These are phyloP conservation scores for Tridacna gigas DNA, from an alignment of 2,888 invertebrate species.

Conservation along the genomic window DNA sequence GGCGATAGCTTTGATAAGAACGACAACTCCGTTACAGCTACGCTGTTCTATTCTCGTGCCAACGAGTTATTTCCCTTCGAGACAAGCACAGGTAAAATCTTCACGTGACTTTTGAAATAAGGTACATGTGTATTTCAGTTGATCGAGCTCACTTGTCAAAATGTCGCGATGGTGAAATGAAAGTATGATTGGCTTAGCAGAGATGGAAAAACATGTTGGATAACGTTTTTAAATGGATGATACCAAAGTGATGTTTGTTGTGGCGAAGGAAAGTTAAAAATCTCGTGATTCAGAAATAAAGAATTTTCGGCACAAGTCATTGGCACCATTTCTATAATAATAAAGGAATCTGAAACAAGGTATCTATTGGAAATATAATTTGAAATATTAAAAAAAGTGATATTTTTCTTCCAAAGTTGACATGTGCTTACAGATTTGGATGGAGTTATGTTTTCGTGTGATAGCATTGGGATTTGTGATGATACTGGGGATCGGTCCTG, in stretches of 20 bases:
- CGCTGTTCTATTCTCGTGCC: no score
- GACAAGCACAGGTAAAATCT: conserved; percentile 7
- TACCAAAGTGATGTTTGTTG: no score
- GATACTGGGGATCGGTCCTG: not conserved
- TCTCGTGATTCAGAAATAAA: no score
- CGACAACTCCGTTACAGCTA: not conserved
- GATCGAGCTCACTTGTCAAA: conserved; percentile 21
- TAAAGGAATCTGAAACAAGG: not conserved
- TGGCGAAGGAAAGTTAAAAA: no score
- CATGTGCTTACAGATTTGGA: not conserved
- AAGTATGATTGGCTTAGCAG: not conserved
- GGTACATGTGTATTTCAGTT: conserved; percentile 26
- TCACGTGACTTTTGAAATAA: conserved; percentile 19
- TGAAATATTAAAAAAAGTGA: not conserved
- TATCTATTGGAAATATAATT: not conserved
- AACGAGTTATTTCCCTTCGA: conserved; percentile 5
- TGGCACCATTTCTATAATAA: no score
- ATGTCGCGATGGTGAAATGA: conserved; percentile 19
- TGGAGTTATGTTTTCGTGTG: conserved; percentile 19
- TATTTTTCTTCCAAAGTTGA: not conserved
- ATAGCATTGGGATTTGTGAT: not conserved
- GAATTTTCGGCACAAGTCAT: no score
- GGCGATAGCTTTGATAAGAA: not conserved
- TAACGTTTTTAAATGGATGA: not conserved
- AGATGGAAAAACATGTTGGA: not conserved